Percentiles rank a stretch among this genome's conserved stretches.
phyloP scores from a whole-genome alignment of 1,140 invertebrate genomes.

The Alviniconcha marisindica region DNA sequence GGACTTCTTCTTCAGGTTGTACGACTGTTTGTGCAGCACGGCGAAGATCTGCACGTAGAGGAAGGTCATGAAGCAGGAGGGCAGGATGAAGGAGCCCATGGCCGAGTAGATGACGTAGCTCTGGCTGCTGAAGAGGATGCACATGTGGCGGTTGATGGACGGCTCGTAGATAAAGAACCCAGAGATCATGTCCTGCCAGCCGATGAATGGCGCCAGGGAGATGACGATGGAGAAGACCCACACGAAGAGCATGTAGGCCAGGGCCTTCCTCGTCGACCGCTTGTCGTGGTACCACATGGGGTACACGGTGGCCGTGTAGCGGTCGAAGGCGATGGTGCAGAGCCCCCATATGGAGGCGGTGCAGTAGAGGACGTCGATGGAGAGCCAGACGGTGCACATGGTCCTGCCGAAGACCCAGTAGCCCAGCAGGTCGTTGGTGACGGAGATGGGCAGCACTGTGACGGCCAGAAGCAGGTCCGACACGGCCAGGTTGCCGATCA shows the following conservation, averaged over 20 bases:
- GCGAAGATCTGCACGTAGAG: slow-evolving; percentile 97
- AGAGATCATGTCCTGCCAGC: slow-evolving; percentile 72
- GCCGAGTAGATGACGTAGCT: slow-evolving; percentile 98
- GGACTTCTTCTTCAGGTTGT: slow-evolving; percentile 39
- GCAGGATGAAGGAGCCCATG: slow-evolving; percentile 96
- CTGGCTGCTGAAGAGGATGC: slow-evolving; percentile 77
- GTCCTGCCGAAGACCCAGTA: slow-evolving; percentile 75
- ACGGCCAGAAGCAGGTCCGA: slow-evolving; percentile 74
- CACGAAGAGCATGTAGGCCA: slow-evolving; percentile 74
- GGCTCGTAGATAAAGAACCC: slow-evolving; percentile 65
- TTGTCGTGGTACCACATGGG: slow-evolving; percentile 76
- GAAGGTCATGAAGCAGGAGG: slow-evolving; percentile 97
- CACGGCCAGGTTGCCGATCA: slow-evolving; percentile 76
- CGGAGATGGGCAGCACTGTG: slow-evolving; percentile 74
- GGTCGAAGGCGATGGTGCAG: slow-evolving; percentile 75
- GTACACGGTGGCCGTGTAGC: slow-evolving; percentile 75
- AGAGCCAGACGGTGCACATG: slow-evolving; percentile 72
- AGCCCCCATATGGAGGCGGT: slow-evolving; percentile 77
- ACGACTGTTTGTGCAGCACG: slow-evolving; percentile 73
- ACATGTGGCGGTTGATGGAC: slow-evolving; percentile 66
- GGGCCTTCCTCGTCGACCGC: slow-evolving; percentile 65
- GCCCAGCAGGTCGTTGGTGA: slow-evolving; percentile 71
- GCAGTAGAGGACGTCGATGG: slow-evolving; percentile 76
- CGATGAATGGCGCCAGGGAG: slow-evolving; percentile 74
- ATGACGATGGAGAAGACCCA: slow-evolving; percentile 75